Evolutionary conservation across 2,113 vertebrate species (phyloP).

Genomic region (Melospiza georgiana): DNA sequence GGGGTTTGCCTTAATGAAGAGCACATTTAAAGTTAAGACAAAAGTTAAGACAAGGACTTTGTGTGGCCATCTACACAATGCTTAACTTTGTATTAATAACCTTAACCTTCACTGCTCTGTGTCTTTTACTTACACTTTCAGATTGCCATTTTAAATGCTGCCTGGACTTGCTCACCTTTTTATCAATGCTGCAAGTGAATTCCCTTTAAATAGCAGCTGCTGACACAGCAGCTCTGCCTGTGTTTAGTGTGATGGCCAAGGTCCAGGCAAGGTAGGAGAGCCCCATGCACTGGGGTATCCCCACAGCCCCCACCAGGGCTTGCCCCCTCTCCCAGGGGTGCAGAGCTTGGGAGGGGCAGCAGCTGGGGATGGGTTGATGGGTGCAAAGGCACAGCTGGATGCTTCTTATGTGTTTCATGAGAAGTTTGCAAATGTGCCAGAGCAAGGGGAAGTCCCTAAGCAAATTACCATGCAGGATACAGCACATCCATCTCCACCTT

Average conservation of each 20-base stretch:
- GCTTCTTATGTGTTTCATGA: not conserved
- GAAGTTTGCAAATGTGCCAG: not conserved
- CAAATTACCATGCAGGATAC: slow-evolving; percentile 5
- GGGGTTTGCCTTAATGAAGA: not conserved
- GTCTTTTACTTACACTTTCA: not conserved
- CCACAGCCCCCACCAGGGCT: not conserved
- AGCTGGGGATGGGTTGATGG: not conserved
- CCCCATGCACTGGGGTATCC: not conserved
- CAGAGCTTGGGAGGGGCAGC: not conserved
- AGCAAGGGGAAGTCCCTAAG: slow-evolving; percentile 22
- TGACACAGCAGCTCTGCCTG: not conserved
- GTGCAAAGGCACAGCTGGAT: not conserved
- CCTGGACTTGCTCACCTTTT: slow-evolving; percentile 24
- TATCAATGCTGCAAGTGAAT: not conserved
- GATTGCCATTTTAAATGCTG: not conserved
- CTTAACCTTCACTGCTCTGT: not conserved
- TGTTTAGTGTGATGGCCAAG: not conserved
- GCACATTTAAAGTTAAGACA: not conserved
- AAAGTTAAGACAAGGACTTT: not conserved
- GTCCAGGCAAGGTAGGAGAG: not conserved
- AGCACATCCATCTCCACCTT: slow-evolving; percentile 18
- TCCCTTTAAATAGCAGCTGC: slow-evolving; percentile 34
- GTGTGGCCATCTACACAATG: not conserved
- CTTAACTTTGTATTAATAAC: not conserved
- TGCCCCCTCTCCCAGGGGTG: not conserved